These are phyloP conservation scores for Synergus gifuensis DNA, from an alignment of 2,888 invertebrate genomes.

Conservation along the genomic window DNA sequence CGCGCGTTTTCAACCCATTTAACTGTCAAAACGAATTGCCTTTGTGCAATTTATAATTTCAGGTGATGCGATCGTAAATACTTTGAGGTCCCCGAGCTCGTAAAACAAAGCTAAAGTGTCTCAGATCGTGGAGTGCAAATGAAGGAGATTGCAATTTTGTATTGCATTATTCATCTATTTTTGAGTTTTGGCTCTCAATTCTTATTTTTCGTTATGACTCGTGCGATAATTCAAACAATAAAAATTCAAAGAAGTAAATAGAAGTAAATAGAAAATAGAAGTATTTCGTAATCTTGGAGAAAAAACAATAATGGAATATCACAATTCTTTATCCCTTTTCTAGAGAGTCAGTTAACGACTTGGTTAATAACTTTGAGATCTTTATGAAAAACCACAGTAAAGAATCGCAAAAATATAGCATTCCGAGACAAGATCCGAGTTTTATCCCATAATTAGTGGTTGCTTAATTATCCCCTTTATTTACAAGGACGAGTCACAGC, in stretches of 20 bases:
- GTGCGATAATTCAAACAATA: too few relatives aligned
- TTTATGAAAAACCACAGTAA: conserved; percentile 36
- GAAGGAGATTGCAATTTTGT: neutral
- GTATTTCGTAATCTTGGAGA: too few relatives aligned
- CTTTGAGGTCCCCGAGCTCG: conserved; percentile 5
- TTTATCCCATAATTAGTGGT: conserved; percentile 66
- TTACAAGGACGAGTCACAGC: conserved; percentile 29
- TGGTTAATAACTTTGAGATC: conserved; percentile 38
- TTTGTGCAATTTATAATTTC: conserved; percentile 41
- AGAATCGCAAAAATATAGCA: conserved; percentile 42
- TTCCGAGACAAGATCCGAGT: conserved; percentile 60
- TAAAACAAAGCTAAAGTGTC: conserved; percentile 35
- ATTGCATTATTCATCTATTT: neutral
- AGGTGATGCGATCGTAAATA: conserved; percentile 30
- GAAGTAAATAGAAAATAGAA: too few relatives aligned
- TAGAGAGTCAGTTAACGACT: conserved; percentile 12
- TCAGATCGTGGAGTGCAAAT: neutral
- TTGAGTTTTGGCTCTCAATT: neutral
- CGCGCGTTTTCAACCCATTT: conserved; percentile 33
- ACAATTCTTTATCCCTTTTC: conserved; percentile 23
- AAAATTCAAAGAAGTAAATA: too few relatives aligned
- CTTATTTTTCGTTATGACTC: neutral
- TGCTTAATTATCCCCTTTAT: conserved; percentile 66
- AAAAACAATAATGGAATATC: conserved; percentile 10
- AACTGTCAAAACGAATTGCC: conserved; percentile 38